These are phyloP conservation scores for Drosophila grimshawi DNA, from an alignment of 1,140 invertebrate genomes.

Conservation along the genomic window DNA sequence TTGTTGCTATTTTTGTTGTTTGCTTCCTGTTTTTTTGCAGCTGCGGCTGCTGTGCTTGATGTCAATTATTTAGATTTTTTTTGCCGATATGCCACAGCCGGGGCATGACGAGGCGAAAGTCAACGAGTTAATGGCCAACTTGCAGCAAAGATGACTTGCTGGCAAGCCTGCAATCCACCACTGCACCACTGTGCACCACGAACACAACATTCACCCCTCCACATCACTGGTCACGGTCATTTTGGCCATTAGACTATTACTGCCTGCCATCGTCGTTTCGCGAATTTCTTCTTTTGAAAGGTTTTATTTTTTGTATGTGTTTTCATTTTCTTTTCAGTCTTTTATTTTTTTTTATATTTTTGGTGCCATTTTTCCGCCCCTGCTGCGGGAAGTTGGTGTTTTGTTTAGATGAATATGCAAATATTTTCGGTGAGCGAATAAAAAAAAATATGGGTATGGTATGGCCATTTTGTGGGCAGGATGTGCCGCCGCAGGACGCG, in stretches of 20 bases:
- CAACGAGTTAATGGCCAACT: constrained; percentile 56
- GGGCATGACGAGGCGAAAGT: constrained; percentile 29
- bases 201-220: no score
- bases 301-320: constrained; percentile 40
- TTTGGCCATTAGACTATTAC: constrained; percentile 72
- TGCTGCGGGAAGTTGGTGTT: constrained; percentile 70
- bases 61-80: constrained; percentile 77
- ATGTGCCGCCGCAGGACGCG: constrained; percentile 77
- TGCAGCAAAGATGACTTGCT: constrained; percentile 55
- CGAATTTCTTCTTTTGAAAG: constrained; percentile 50
- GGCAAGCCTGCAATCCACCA: constrained; percentile 30
- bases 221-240: constrained; percentile 54
- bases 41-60: constrained; percentile 36
- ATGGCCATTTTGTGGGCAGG: constrained; percentile 72
- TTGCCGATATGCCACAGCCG: constrained; percentile 53
- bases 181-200: constrained; percentile 11
- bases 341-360: constrained; percentile 47
- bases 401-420: constrained; percentile 83
- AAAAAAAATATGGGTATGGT: constrained; percentile 27
- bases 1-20: constrained; percentile 1
- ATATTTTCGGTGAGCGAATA: constrained; percentile 57
- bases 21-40: not conserved
- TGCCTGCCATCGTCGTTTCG: constrained; percentile 19
- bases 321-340: constrained; percentile 14
- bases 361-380: constrained; percentile 66